phyloP scores from a whole-genome alignment of 92 coral and sea anemone species.

The Parazoanthus swiftii region DNA sequence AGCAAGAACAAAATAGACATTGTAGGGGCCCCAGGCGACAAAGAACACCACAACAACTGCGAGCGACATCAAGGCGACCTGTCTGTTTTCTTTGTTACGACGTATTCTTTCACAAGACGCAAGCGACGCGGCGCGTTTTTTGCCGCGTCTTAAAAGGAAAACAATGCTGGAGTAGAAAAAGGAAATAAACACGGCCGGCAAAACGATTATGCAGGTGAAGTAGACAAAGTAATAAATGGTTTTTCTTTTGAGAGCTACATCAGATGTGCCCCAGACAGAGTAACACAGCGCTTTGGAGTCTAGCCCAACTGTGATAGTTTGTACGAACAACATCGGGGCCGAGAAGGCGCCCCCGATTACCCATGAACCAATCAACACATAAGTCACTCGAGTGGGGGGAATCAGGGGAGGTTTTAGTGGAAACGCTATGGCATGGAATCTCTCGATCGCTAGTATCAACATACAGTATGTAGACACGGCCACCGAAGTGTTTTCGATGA shows the following conservation, averaged over 20 bases:
- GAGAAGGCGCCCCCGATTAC: neutral
- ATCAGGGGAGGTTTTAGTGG: neutral
- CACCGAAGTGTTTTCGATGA: conserved; percentile 2
- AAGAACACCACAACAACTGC: conserved; percentile 3
- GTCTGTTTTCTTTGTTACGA: conserved; percentile 1
- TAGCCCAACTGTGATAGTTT: neutral
- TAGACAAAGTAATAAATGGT: neutral
- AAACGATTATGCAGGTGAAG: neutral
- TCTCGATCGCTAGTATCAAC: neutral
- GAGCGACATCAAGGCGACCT: conserved; percentile 9
- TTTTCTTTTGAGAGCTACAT: neutral
- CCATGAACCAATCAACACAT: conserved; percentile 3
- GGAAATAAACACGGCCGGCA: neutral
- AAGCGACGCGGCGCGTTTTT: neutral
- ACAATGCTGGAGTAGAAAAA: neutral
- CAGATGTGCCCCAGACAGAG: neutral
- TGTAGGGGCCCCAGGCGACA: conserved; percentile 2
- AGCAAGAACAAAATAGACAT: neutral
- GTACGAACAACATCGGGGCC: neutral
- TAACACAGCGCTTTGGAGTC: neutral
- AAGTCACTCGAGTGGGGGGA: neutral
- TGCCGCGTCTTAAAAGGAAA: neutral
- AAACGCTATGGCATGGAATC: conserved; percentile 1
- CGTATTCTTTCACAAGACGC: conserved; percentile 1
- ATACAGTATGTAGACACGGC: neutral